Conservation (phyloP, 1,140 invertebrate species). For the Chrysopa pallens region DNA sequence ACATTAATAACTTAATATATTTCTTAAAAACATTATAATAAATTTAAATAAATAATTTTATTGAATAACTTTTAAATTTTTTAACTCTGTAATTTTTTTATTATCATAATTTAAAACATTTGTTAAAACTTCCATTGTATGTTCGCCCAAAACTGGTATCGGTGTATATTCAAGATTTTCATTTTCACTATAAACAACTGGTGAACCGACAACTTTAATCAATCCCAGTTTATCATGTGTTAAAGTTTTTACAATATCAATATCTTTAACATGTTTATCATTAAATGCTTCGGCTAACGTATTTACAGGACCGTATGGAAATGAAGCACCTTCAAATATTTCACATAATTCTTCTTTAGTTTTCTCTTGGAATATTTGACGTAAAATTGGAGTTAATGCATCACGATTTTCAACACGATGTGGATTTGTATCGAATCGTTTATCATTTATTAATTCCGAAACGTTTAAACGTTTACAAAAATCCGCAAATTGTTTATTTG, state of each 20-base stretch:
- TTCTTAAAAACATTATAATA: constrained; percentile 1
- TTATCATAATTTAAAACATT: constrained; percentile 48
- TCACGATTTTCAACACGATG: constrained; percentile 58
- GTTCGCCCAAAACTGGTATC: constrained; percentile 76
- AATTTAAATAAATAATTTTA: too few relatives aligned
- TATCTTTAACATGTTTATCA: constrained; percentile 66
- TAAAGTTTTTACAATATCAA: constrained; percentile 58
- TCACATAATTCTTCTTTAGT: constrained; percentile 59
- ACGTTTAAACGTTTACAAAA: constrained; percentile 46
- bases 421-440: constrained; percentile 52
- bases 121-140: constrained; percentile 60
- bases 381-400: constrained; percentile 43
- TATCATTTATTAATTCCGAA: constrained; percentile 36
- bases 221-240: constrained; percentile 48
- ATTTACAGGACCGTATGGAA: constrained; percentile 85
- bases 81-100: constrained; percentile 36
- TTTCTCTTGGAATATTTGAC: constrained; percentile 40
- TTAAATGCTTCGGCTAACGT: constrained; percentile 67
- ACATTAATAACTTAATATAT: constrained; percentile 1
- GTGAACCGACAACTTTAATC: constrained; percentile 69
- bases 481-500: constrained; percentile 54
- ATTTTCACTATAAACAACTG: constrained; percentile 60
- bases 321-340: constrained; percentile 50
- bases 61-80: constrained; percentile 31
- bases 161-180: constrained; percentile 47